Evolutionary conservation across 2,113 vertebrate species (phyloP), one percentile per base, ranked within the genome.

Genomic region (Maylandia zebra): DNA sequence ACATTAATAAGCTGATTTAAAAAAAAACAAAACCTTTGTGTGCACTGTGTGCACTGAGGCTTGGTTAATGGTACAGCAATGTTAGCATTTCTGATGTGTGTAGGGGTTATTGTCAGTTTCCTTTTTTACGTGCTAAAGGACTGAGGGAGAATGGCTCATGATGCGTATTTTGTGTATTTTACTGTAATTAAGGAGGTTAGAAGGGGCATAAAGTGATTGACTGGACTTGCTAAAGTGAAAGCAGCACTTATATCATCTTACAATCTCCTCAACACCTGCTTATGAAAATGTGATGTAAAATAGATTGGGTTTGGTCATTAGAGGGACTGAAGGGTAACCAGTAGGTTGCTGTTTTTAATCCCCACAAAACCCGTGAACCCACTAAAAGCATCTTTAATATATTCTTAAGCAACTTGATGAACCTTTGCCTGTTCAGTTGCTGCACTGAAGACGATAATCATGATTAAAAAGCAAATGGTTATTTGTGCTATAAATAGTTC

Each of bases 391-490:
- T 45, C 32, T 71, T 78, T 56, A 41, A 34, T 61, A 19, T 91
- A 53, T 86, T 24, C 53, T 61, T 24, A 41, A 69, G 48, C 41
- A 84, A 55, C 14, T 81, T 80, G 66, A 79, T 66, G 19, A 84
- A 43, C 12, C 22, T 45, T 82, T 80, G 56, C 43, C 50, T 74
- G 27, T 50, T 81, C 76, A 81, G 24, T 34, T n/a, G 17, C 59
- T 61, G 80, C 71, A 53, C 14, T 86, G 69, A 88, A 82, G 76
- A 85, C 17, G 1, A 82, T 83, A 78, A 88, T 90, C 41, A 81
- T 17, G 27, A 48, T 64, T 81, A 43, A 80, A 89, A 83, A 83
- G 61, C 61, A 91, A 92, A 91, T 74, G 7, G 52, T 88, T 64
- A 76, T 89, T 87, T 85, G 61, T 69, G 78, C 48, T 85, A 69